Evolutionary conservation across 1,140 invertebrate genomes (phyloP), one percentile per base, ranked within the genome.

Genomic region (Tigriopus japonicus): DNA sequence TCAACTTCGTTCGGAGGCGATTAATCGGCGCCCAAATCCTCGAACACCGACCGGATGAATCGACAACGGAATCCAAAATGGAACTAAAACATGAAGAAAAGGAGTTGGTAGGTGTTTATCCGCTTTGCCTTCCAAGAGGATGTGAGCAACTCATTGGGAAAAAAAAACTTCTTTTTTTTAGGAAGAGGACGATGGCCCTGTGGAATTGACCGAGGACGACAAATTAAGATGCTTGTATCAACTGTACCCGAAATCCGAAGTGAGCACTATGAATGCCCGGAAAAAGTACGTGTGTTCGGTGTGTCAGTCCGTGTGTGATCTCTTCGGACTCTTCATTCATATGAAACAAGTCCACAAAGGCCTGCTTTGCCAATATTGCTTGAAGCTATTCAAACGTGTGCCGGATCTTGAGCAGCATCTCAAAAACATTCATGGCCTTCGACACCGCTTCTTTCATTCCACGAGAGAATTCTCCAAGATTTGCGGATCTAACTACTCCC

Each of bases 341-440:
- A 61, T 61, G 59, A 61, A 53, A 15, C n/a, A 61, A 40, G 52
- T 61, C 14, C 59, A 61, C 43, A n/a, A 55, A 23, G 59, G 59
- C 7, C 15, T 61, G 7, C 23, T 61, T 10, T 61, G 59, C 51
- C 52, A 53, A 19, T 61, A 35, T 55, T 61, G 59, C 45, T 19
- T 53, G 13, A 52, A 55, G 41, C 17, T 61, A 15, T 61, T 61
- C 40, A 61, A 35, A 19, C 13, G 41, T 9, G 59, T 61, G 19
- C 15, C 23, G 23, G 58, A 60, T 14, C 42, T 60, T 17, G 58
- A 60, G 51, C n/a, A 13, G n/a, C 58, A 60, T 51, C 15, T 60
- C 13, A 23, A 52, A 51, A 52, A 19, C n/a, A 21, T 42, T 1
- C 58, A 60, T 17, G 3, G 17, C 5, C 15, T 49, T 17, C 15